Percentiles rank a stretch among this genome's conserved stretches.
phyloP scores from a whole-genome alignment of 1,140 invertebrate genomes.

The Bombus waltoni region DNA sequence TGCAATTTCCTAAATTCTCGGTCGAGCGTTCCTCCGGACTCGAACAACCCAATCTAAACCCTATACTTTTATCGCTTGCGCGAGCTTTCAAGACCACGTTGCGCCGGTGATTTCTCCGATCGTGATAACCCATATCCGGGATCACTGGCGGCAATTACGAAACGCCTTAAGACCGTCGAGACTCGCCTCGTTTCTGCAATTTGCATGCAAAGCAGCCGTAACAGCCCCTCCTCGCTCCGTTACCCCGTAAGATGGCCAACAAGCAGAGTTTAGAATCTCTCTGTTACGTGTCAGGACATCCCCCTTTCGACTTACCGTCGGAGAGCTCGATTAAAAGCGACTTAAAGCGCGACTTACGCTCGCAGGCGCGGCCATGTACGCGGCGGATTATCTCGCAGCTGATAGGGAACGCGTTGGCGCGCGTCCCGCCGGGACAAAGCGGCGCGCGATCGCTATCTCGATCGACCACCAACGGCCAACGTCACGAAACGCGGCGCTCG shows the following conservation, averaged over 20 bases:
- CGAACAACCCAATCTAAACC: no score
- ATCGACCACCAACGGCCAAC: conserved; percentile 28
- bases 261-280: background rate
- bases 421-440: conserved; percentile 42
- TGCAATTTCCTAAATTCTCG: no score
- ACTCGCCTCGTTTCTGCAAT: conserved; percentile 50
- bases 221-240: background rate
- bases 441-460: conserved; percentile 41
- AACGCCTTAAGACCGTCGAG: conserved; percentile 62
- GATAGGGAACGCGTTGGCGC: conserved; percentile 37
- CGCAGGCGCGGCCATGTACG: conserved; percentile 19
- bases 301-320: conserved; percentile 51
- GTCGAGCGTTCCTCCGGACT: no score
- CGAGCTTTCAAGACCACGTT: conserved; percentile 1
- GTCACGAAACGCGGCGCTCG: background rate
- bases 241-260: conserved; percentile 19
- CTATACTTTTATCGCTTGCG: no score
- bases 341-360: conserved; percentile 40
- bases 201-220: conserved; percentile 73
- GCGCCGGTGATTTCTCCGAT: conserved; percentile 38
- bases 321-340: conserved; percentile 59
- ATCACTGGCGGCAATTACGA: conserved; percentile 77
- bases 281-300: conserved; percentile 54
- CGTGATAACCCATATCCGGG: conserved; percentile 74
- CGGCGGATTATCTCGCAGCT: conserved; percentile 50